Evolutionary conservation across 2,797 vertebrate species (phyloP).

Genomic region (Myotis vivesi): DNA sequence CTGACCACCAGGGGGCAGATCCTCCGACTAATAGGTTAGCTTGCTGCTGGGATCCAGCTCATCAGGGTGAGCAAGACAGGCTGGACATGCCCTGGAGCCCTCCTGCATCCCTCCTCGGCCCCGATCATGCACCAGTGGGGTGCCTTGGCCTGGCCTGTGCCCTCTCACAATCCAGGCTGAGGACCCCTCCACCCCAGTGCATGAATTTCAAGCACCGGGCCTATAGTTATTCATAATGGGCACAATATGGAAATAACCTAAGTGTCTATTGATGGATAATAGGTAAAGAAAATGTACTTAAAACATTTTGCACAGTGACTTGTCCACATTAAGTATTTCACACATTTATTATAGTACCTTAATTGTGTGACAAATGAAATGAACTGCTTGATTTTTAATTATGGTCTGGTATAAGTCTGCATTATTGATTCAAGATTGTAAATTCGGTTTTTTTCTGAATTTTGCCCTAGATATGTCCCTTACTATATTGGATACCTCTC

Average conservation of each 20-base stretch:
- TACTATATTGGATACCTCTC: not conserved
- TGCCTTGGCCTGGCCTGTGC: too few species aligned
- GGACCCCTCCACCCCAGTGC: too few species aligned
- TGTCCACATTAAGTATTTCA: not conserved
- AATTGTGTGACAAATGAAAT: constrained; percentile 4
- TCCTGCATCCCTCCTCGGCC: too few species aligned
- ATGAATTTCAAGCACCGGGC: too few species aligned
- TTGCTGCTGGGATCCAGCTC: too few species aligned
- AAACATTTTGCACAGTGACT: not conserved
- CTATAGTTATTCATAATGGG: not conserved
- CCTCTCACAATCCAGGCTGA: too few species aligned
- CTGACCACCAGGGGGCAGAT: too few species aligned
- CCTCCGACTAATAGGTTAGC: too few species aligned
- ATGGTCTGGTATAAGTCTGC: not conserved
- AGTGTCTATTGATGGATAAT: not conserved
- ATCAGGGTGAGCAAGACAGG: too few species aligned
- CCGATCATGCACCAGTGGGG: too few species aligned
- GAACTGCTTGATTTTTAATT: constrained; percentile 16
- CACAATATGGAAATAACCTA: not conserved
- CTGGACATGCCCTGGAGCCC: too few species aligned
- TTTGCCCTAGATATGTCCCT: not conserved
- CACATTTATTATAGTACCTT: not conserved
- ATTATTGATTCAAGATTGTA: not conserved
- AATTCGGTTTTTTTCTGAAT: not conserved
- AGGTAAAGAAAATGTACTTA: not conserved